phyloP scores from a whole-genome alignment of 2,888 invertebrate genomes.

The Nomada fucata region DNA sequence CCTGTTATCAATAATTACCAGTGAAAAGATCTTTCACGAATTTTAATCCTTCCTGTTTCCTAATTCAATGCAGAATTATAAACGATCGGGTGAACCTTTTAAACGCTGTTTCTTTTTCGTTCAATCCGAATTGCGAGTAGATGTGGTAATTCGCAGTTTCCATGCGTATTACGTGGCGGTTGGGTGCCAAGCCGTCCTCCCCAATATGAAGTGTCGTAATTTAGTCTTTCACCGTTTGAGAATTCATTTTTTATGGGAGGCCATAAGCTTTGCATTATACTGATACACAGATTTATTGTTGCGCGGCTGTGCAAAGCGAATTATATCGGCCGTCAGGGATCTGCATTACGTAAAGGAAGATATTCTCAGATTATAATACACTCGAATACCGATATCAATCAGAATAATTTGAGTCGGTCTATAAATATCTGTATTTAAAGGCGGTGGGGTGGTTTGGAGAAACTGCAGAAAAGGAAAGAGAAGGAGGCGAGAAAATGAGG shows the following conservation, averaged over 20 bases:
- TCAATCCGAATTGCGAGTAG: slow-evolving; percentile 36
- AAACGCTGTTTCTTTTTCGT: slow-evolving; percentile 23
- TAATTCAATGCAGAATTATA: slow-evolving; percentile 2
- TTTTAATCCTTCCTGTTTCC: neutral
- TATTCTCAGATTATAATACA: slow-evolving; percentile 51
- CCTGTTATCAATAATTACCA: neutral
- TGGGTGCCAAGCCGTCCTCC: slow-evolving; percentile 51
- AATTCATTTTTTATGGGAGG: slow-evolving; percentile 53
- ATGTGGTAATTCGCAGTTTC: slow-evolving; percentile 50
- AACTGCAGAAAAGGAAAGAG: too few relatives aligned
- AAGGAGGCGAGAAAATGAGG: too few relatives aligned
- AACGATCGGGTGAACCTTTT: slow-evolving; percentile 10
- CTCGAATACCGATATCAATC: slow-evolving; percentile 48
- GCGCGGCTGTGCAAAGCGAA: slow-evolving; percentile 12
- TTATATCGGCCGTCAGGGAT: slow-evolving; percentile 10
- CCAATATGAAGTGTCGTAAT: slow-evolving; percentile 64
- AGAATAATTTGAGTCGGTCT: slow-evolving; percentile 40
- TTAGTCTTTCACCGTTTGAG: slow-evolving; percentile 56
- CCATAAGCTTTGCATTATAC: slow-evolving; percentile 49
- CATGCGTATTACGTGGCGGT: slow-evolving; percentile 48
- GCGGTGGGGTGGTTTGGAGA: too few relatives aligned
- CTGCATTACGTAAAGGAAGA: slow-evolving; percentile 42
- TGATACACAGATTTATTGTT: slow-evolving; percentile 28
- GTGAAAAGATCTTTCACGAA: neutral
- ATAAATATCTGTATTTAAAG: slow-evolving; percentile 43